A percentile compares a stretch with the other conserved stretches of the same genome.
These are phyloP conservation scores for Phaenicophaeus curvirostris DNA, from an alignment of 2,797 vertebrate species.

Conservation along the genomic window DNA sequence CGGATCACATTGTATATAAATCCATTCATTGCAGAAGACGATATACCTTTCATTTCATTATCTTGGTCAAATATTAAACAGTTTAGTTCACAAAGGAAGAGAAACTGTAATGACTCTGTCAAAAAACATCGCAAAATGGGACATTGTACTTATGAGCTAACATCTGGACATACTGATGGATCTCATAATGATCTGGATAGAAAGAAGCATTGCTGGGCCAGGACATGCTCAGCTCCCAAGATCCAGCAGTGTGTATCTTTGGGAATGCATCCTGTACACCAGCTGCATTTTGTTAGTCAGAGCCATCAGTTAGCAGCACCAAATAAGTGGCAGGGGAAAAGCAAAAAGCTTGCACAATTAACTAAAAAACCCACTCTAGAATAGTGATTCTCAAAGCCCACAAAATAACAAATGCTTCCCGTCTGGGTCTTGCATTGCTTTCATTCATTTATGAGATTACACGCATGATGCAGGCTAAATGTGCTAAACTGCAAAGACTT, in stretches of 20 bases:
- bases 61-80: neutral
- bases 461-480: neutral
- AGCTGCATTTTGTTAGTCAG: neutral
- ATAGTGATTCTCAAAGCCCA: neutral
- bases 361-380: neutral
- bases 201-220: neutral
- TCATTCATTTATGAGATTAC: neutral
- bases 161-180: neutral
- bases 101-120: neutral
- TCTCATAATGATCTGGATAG: neutral
- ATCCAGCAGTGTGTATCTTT: neutral
- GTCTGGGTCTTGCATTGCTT: rapidly evolving
- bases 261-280: neutral
- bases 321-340: neutral
- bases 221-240: neutral
- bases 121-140: neutral
- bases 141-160: neutral
- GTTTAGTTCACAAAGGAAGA: neutral
- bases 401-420: neutral
- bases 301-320: neutral
- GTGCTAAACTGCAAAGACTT: neutral
- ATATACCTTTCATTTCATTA: neutral
- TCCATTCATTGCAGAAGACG: neutral
- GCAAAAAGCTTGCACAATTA: neutral
- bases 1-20: neutral